Evolutionary conservation across 2,797 vertebrate species (phyloP), one percentile per base, ranked within the genome.

Genomic region (Periparus ater): DNA sequence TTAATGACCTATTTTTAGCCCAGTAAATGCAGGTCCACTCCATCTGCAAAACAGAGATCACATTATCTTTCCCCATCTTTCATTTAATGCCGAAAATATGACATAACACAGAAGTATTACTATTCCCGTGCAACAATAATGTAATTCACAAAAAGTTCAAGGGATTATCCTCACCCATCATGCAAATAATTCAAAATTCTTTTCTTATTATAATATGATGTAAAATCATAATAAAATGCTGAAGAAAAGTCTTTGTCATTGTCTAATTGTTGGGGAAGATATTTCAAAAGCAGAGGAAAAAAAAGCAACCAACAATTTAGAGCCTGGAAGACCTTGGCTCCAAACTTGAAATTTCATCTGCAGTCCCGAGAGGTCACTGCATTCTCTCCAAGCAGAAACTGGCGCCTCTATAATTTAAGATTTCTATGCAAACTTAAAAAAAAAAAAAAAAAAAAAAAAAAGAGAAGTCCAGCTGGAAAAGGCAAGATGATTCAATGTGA

Each of bases 311-410:
- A 81, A 58, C 63, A 89, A 81, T 55, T 93, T 17, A 78, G 60
- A 94, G 81, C 29, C 81, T 72, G 42, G 23, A 91, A 89, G 60
- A 61, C 10, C 53, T 78, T 79, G 90, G 84, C 88, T 93, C 50
- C 58, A 51, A 94, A 94, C 58, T 61, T 86, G n/a, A 90, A 87
- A 83, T 87, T 70, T 95, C 77, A 88, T 85, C 86, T 76, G 73
- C 22, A 74, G 85, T 94, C 92, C 92, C 89, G 8, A 85, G 89
- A 93, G 61, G 57, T 53, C 81, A 88, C 38, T 85, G 57, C 80
- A 77, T 91, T 95, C 88, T 85, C 82, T 94, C 84, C 66, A 67
- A 85, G 67, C 48, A 79, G 78, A 80, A 95, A 92, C 84, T 65
- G 70, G 58, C 27, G 42, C 55, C 88, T 63, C 74, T 82, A 89